These are phyloP conservation scores for Panagrolaimus sp. DNA, from an alignment of 1,140 invertebrate genomes.

Conservation along the genomic window DNA sequence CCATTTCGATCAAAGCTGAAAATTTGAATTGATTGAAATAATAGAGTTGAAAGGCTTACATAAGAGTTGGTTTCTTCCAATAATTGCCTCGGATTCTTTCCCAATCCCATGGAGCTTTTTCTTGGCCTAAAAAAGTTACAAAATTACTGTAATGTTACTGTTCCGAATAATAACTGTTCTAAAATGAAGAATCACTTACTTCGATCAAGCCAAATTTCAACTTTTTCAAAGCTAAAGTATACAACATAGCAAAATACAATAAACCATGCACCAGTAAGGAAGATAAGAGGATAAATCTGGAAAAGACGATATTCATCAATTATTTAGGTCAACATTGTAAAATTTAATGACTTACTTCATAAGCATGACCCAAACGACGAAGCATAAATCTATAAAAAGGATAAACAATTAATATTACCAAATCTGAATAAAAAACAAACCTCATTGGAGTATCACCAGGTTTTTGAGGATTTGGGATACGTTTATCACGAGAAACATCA, in stretches of 20 bases:
- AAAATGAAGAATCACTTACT: slow-evolving; percentile 29
- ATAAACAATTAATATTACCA: not conserved
- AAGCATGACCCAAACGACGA: slow-evolving; percentile 30
- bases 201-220: slow-evolving; percentile 40
- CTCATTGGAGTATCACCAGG: slow-evolving; percentile 33
- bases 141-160: too few species aligned
- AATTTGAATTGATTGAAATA: not conserved
- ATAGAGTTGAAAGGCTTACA: slow-evolving; percentile 20
- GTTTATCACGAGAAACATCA: slow-evolving; percentile 33
- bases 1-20: slow-evolving; percentile 37
- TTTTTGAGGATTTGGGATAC: slow-evolving; percentile 30
- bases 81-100: slow-evolving; percentile 32
- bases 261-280: slow-evolving; percentile 32
- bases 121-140: slow-evolving; percentile 21
- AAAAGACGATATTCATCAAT: too few species aligned
- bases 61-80: slow-evolving; percentile 28
- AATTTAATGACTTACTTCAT: slow-evolving; percentile 21
- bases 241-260: slow-evolving; percentile 27
- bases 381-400: slow-evolving; percentile 19
- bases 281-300: slow-evolving; percentile 34
- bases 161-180: too few species aligned
- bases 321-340: too few species aligned
- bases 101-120: slow-evolving; percentile 39
- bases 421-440: slow-evolving; percentile 18
- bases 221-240: slow-evolving; percentile 34